A percentile compares a stretch with the other conserved stretches of the same genome.
These are phyloP conservation scores for Drosophila kohkoa DNA, from an alignment of 1,140 invertebrate species.

Conservation along the genomic window DNA sequence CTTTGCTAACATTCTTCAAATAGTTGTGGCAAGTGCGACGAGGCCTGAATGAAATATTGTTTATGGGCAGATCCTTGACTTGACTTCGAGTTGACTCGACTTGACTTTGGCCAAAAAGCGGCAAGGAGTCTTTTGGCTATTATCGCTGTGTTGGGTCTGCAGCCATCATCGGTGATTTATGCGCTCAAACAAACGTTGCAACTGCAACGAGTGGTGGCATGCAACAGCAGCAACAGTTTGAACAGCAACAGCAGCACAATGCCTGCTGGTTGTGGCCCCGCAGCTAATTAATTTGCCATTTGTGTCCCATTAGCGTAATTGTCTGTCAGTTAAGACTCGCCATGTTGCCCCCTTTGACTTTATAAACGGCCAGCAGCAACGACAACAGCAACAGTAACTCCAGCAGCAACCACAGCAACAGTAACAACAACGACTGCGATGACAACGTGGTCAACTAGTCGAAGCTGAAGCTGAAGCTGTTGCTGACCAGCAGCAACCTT, in stretches of 20 bases:
- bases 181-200: slow-evolving; percentile 31
- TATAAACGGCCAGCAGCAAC: slow-evolving; percentile 42
- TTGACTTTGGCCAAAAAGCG: background rate
- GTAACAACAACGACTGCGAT: slow-evolving; percentile 26
- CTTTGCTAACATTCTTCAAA: no score
- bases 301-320: slow-evolving; percentile 84
- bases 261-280: slow-evolving; percentile 46
- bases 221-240: slow-evolving; percentile 10
- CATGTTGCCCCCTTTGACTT: slow-evolving; percentile 75
- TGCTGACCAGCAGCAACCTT: slow-evolving; percentile 58
- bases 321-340: slow-evolving; percentile 75
- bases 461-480: slow-evolving; percentile 13
- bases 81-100: background rate
- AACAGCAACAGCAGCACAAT: slow-evolving; percentile 16
- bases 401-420: slow-evolving; percentile 23
- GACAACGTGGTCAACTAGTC: slow-evolving; percentile 37
- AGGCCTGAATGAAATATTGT: background rate
- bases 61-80: slow-evolving; percentile 1
- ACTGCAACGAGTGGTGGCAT: slow-evolving; percentile 2
- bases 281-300: slow-evolving; percentile 83
- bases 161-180: slow-evolving; percentile 49
- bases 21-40: background rate
- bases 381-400: slow-evolving; percentile 11
- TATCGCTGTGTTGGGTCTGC: slow-evolving; percentile 29
- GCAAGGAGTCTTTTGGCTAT: slow-evolving; percentile 15